Evolutionary conservation across 2,888 invertebrate genomes (phyloP).

Genomic region (Erebia aethiops): DNA sequence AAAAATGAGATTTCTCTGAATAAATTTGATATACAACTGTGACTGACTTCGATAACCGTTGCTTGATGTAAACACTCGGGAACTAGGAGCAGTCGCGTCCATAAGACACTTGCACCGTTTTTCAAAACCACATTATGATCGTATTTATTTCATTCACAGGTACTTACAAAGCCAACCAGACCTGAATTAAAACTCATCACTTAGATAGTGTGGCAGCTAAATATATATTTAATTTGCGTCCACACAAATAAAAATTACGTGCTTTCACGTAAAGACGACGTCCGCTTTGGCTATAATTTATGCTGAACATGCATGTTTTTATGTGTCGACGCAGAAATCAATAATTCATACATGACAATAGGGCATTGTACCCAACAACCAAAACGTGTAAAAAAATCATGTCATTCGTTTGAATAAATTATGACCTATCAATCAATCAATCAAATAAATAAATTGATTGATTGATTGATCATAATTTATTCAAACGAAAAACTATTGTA

Average conservation of each 20-base stretch:
- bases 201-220: neutral
- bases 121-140: neutral
- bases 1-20: neutral
- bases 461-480: no score
- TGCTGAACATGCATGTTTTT: neutral
- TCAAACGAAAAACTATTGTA: neutral
- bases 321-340: neutral
- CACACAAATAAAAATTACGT: neutral
- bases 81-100: no score
- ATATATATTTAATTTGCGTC: neutral
- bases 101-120: neutral
- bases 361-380: neutral
- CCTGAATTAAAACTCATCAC: neutral
- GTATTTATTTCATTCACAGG: neutral
- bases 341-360: conserved; percentile 16
- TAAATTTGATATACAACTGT: neutral
- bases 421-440: no score
- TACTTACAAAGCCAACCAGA: neutral
- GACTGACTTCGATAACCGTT: neutral
- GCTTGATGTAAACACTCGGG: no score
- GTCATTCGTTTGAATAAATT: no score
- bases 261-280: neutral
- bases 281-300: neutral
- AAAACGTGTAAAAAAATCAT: conserved; percentile 15
- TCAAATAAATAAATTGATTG: no score